phyloP scores from a whole-genome alignment of 2,113 vertebrate species.

The Spea bombifrons region DNA sequence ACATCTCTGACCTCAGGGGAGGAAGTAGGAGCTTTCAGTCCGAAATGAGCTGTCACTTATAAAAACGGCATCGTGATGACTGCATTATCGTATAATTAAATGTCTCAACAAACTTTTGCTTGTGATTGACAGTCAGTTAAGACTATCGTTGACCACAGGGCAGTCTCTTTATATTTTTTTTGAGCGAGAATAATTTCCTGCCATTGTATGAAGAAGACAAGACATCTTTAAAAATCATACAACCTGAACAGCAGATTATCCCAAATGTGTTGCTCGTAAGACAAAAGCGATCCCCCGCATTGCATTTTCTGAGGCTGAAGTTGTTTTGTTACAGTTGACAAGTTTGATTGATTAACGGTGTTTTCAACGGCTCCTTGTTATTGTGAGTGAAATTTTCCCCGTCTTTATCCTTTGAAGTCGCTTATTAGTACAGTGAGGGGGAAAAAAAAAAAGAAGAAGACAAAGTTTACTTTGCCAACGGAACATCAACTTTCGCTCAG shows the following conservation, averaged over 20 bases:
- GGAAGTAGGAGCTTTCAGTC: slow-evolving; percentile 68
- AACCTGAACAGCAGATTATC: slow-evolving; percentile 55
- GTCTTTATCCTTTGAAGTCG: background rate
- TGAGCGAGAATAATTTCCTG: slow-evolving; percentile 61
- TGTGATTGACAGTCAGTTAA: slow-evolving; percentile 79
- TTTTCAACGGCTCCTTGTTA: slow-evolving; percentile 53
- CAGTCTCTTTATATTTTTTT: slow-evolving; percentile 68
- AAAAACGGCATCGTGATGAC: slow-evolving; percentile 73
- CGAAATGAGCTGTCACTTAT: slow-evolving; percentile 80
- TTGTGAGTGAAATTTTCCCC: slow-evolving; percentile 51
- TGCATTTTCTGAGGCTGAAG: slow-evolving; percentile 49
- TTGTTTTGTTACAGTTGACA: slow-evolving; percentile 52
- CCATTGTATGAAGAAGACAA: slow-evolving; percentile 51
- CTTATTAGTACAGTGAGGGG: slow-evolving; percentile 44
- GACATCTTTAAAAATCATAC: slow-evolving; percentile 63
- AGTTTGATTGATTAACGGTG: slow-evolving; percentile 56
- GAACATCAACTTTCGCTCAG: background rate
- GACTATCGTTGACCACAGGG: slow-evolving; percentile 76
- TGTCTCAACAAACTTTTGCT: slow-evolving; percentile 76
- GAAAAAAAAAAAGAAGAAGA: background rate
- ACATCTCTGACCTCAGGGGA: slow-evolving; percentile 73
- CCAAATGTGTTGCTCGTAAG: slow-evolving; percentile 55
- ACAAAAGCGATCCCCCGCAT: slow-evolving; percentile 51
- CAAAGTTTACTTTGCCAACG: slow-evolving; percentile 19
- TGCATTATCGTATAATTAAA: slow-evolving; percentile 83